Percentiles rank a stretch among this genome's conserved stretches.
Evolutionary conservation across 2,113 vertebrate species (phyloP).

Genomic region (Crotalus helleri): DNA sequence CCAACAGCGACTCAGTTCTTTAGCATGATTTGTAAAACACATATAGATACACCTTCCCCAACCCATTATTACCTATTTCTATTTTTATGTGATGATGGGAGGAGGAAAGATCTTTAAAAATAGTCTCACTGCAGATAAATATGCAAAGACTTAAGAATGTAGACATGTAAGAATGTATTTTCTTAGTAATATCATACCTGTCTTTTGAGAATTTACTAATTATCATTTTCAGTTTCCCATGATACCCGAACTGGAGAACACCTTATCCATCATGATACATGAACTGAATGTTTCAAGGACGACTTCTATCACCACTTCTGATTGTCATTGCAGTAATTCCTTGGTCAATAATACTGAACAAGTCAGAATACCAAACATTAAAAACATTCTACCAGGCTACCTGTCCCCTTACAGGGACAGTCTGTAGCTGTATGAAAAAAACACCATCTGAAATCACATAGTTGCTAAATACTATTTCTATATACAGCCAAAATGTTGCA

Average conservation of each 20-base stretch:
- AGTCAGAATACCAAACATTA: not conserved
- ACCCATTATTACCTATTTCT: slow-evolving; percentile 29
- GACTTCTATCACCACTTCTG: not conserved
- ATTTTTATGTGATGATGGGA: slow-evolving; percentile 3
- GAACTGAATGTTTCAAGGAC: not conserved
- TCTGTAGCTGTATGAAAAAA: not conserved
- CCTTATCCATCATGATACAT: slow-evolving; percentile 29
- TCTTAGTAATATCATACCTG: slow-evolving; percentile 4
- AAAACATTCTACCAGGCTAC: not conserved
- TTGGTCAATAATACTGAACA: not conserved
- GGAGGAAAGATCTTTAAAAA: slow-evolving; percentile 22
- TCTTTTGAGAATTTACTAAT: slow-evolving; percentile 32
- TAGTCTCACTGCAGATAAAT: not conserved
- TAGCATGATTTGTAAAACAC: not conserved
- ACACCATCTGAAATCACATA: not conserved
- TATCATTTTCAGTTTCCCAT: slow-evolving; percentile 21
- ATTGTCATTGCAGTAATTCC: not conserved
- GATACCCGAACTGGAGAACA: not conserved
- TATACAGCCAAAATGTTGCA: not conserved
- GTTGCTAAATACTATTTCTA: not conserved
- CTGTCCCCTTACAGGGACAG: not conserved
- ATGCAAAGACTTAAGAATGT: not conserved
- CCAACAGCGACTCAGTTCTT: slow-evolving; percentile 34
- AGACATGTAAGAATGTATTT: not conserved
- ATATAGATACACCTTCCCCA: not conserved